Evolutionary conservation across 2,113 vertebrate genomes (phyloP).

Genomic region (Sinocyclocheilus anshuiensis): DNA sequence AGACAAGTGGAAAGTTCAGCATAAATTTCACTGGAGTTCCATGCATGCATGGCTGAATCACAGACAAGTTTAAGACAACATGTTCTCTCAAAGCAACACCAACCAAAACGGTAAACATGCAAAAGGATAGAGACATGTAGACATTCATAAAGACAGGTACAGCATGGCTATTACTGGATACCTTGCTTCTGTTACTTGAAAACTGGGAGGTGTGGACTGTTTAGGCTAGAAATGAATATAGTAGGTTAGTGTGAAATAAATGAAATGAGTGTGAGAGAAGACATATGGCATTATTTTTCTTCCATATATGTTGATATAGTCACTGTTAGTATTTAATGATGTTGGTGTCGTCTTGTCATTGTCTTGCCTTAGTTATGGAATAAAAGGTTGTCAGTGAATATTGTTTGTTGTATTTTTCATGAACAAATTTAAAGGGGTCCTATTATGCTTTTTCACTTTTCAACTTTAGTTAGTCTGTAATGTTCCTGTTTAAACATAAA

Average conservation of each 20-base stretch:
- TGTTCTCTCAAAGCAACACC: constrained; percentile 10
- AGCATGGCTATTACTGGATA: constrained; percentile 53
- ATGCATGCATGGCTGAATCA: constrained; percentile 9
- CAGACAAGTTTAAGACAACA: not conserved
- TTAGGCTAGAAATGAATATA: constrained; percentile 72
- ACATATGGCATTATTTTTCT: no score
- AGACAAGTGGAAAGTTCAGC: not conserved
- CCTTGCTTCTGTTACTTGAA: constrained; percentile 75
- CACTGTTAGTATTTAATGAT: no score
- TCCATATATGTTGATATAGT: no score
- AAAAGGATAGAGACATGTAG: not conserved
- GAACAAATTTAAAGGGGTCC: no score
- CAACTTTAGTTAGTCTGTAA: no score
- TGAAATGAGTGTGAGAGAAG: constrained; percentile 48
- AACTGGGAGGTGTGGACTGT: constrained; percentile 63
- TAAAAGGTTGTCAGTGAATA: no score
- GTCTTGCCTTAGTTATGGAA: no score
- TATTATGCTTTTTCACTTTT: no score
- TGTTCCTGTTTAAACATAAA: no score
- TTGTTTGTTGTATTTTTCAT: no score
- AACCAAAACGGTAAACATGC: not conserved
- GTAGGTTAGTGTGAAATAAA: constrained; percentile 46
- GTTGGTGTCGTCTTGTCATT: no score
- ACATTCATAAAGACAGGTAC: constrained; percentile 27
- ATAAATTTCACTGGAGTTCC: not conserved